phyloP scores from a whole-genome alignment of 2,888 invertebrate genomes.

The Epiblema foenella region DNA sequence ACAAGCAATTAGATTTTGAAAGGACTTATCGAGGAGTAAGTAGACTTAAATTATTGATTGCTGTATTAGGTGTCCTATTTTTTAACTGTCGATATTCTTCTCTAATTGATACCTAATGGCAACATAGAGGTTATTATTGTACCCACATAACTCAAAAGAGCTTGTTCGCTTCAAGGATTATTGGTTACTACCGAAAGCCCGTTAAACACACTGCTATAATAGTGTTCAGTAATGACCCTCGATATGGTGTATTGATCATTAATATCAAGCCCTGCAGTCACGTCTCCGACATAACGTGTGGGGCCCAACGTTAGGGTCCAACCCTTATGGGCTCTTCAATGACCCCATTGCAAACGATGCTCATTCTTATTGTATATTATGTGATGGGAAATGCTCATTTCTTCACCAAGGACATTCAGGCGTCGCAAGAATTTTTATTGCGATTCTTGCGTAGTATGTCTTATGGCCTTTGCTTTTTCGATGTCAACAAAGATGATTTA shows the following conservation, averaged over 20 bases:
- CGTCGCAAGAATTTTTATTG: neutral
- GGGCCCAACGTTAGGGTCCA: slow-evolving; percentile 30
- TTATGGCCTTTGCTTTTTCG: neutral
- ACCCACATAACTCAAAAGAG: neutral
- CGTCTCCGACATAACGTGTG: slow-evolving; percentile 35
- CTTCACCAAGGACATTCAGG: neutral
- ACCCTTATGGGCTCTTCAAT: slow-evolving; percentile 33
- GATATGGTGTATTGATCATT: slow-evolving; percentile 35
- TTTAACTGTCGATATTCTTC: neutral
- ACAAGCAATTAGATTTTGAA: no score
- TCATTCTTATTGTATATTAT: slow-evolving; percentile 20
- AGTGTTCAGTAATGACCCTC: slow-evolving; percentile 36
- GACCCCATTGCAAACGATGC: slow-evolving; percentile 12
- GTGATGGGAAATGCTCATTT: slow-evolving; percentile 1
- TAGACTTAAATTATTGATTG: neutral
- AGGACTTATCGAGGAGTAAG: no score
- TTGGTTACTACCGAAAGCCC: slow-evolving; percentile 7
- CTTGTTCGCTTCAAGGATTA: slow-evolving; percentile 9
- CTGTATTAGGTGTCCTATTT: neutral
- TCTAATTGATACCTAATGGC: neutral
- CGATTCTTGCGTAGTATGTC: neutral
- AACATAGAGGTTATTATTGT: neutral
- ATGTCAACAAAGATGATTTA: no score
- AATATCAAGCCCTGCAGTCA: slow-evolving; percentile 36
- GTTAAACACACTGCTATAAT: slow-evolving; percentile 30